Conservation (phyloP, 2,797 vertebrate genomes). For the Sciurus carolinensis region DNA sequence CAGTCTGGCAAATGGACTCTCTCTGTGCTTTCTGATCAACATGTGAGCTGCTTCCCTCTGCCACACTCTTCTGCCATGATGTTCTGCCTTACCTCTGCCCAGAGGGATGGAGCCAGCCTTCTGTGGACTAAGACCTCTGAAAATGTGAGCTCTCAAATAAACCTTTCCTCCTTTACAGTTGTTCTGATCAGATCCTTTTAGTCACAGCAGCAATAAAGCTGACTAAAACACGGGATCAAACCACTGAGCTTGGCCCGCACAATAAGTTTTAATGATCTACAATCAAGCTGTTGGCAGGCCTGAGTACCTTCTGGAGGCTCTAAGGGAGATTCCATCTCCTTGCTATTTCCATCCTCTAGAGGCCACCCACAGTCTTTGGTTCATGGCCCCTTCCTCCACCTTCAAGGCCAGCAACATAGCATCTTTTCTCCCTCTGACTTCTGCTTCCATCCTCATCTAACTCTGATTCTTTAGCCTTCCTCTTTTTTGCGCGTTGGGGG, state of each 20-base stretch:
- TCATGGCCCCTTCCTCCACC: background rate
- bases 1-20: too few species aligned
- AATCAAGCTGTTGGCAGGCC: background rate
- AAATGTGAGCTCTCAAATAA: too few species aligned
- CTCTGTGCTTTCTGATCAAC: too few species aligned
- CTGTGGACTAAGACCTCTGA: too few species aligned
- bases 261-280: slow-evolving; percentile 30
- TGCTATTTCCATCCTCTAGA: background rate
- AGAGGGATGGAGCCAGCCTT: too few species aligned
- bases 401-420: background rate
- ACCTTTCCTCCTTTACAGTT: too few species aligned
- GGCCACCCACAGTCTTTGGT: background rate
- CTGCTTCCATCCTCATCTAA: background rate
- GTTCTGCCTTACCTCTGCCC: too few species aligned
- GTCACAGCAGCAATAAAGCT: too few species aligned
- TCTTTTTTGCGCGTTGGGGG: too few species aligned
- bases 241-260: background rate
- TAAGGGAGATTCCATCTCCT: background rate
- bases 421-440: slow-evolving; percentile 14
- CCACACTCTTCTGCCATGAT: too few species aligned
- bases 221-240: background rate
- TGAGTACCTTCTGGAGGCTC: background rate
- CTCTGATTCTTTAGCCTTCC: background rate
- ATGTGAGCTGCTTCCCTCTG: too few species aligned
- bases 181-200: too few species aligned